Conservation (phyloP, 2,888 invertebrate species). For the Tipula confusa region DNA sequence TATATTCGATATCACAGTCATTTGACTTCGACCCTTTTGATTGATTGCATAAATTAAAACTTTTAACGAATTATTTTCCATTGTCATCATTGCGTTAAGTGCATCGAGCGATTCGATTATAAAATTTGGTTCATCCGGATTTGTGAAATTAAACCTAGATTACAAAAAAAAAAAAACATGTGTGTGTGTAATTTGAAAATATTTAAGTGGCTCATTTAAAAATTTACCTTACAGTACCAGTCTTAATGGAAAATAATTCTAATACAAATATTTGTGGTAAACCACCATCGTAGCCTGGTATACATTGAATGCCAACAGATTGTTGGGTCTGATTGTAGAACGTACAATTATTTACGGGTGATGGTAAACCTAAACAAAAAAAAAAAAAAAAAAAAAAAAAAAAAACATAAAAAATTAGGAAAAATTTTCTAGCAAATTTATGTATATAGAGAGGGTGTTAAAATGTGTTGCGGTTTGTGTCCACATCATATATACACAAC, state of each 20-base stretch:
- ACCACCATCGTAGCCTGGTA: slow-evolving; percentile 75
- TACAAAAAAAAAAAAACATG: slow-evolving; percentile 39
- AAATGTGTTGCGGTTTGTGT: neutral
- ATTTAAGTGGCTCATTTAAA: too few species aligned
- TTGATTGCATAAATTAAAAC: slow-evolving; percentile 75
- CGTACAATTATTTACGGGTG: slow-evolving; percentile 72
- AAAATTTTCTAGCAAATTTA: neutral
- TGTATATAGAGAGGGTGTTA: neutral
- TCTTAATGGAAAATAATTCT: slow-evolving; percentile 54
- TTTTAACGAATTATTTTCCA: slow-evolving; percentile 74
- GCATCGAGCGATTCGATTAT: slow-evolving; percentile 47
- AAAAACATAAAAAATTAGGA: neutral
- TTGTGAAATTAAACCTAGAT: slow-evolving; percentile 49
- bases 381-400: slow-evolving; percentile 37
- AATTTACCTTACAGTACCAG: slow-evolving; percentile 34
- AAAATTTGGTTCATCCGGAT: slow-evolving; percentile 48
- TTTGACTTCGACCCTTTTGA: slow-evolving; percentile 70
- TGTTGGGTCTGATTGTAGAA: slow-evolving; percentile 71
- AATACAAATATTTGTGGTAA: slow-evolving; percentile 72
- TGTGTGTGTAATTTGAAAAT: neutral
- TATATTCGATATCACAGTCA: slow-evolving; percentile 13
- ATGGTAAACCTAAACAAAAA: slow-evolving; percentile 61
- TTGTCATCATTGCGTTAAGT: slow-evolving; percentile 56
- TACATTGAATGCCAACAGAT: slow-evolving; percentile 65
- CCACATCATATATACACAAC: neutral